phyloP scores from a whole-genome alignment of 2,113 vertebrate species.

The Rattus norvegicus region DNA sequence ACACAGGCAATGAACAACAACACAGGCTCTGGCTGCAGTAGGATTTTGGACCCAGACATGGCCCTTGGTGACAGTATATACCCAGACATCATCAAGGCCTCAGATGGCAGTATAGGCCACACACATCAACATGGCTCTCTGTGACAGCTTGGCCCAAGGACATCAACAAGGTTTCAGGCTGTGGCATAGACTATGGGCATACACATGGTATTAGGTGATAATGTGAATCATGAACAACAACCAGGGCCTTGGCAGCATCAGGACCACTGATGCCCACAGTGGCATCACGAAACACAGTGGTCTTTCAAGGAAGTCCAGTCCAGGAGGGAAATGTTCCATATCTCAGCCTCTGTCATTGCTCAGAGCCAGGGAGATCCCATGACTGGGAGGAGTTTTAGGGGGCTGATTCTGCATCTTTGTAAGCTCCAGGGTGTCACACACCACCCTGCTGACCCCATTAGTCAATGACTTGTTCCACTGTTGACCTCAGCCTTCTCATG shows the following conservation, averaged over 20 bases:
- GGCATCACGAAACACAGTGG: neutral
- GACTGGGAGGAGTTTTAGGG: neutral
- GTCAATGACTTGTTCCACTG: neutral
- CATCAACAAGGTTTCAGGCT: neutral
- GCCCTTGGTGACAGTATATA: neutral
- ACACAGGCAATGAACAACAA: neutral
- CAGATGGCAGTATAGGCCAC: neutral
- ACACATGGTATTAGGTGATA: neutral
- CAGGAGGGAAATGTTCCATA: neutral
- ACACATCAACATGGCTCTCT: neutral
- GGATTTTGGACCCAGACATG: neutral
- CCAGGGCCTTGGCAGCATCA: neutral
- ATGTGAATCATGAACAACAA: neutral
- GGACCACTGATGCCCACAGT: too few species aligned
- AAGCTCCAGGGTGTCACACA: neutral
- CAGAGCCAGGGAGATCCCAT: neutral
- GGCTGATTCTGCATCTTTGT: neutral
- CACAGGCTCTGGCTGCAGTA: neutral
- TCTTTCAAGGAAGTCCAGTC: neutral
- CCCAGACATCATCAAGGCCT: neutral
- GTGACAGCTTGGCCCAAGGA: neutral
- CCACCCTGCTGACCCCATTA: too few species aligned
- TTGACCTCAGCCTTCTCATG: neutral
- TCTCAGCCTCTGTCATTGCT: neutral
- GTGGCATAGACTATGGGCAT: neutral